Evolutionary conservation across 1,140 invertebrate genomes (phyloP).

Genomic region (Pseudomyrmex pallidus): DNA sequence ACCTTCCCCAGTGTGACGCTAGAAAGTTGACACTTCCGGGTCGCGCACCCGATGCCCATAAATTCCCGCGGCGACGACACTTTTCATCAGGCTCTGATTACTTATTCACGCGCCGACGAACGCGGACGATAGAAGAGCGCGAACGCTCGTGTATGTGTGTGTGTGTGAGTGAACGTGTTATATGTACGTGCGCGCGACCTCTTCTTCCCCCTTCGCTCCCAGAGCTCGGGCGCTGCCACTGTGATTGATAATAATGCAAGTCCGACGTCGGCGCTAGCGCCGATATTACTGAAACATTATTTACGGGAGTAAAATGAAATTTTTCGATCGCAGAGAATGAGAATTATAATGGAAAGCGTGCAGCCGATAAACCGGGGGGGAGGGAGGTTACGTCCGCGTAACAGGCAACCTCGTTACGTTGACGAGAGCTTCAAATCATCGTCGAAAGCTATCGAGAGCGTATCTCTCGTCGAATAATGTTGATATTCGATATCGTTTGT

Average conservation of each 20-base stretch:
- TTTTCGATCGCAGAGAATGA: conserved; percentile 58
- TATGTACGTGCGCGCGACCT: conserved; percentile 20
- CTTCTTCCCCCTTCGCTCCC: neutral
- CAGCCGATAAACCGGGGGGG: conserved; percentile 34
- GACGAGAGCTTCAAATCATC: conserved; percentile 36
- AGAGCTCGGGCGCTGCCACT: conserved; percentile 62
- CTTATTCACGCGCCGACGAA: conserved; percentile 77
- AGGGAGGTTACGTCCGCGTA: neutral
- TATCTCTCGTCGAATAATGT: conserved; percentile 17
- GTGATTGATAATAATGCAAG: conserved; percentile 78
- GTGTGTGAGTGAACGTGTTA: conserved; percentile 51
- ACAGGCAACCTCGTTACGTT: conserved; percentile 17
- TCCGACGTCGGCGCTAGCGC: conserved; percentile 69
- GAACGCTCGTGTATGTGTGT: conserved; percentile 44
- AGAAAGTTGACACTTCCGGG: conserved; percentile 74
- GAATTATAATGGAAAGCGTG: conserved; percentile 55
- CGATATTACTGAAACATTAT: conserved; percentile 78
- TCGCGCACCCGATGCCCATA: conserved; percentile 72
- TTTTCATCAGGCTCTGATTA: conserved; percentile 78
- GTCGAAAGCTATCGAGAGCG: conserved; percentile 3
- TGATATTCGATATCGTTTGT: conserved; percentile 30
- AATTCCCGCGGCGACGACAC: conserved; percentile 75
- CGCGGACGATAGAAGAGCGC: conserved; percentile 66
- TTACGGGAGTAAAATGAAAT: conserved; percentile 78
- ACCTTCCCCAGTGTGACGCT: conserved; percentile 25